A percentile compares a stretch with the other conserved stretches of the same genome.
Evolutionary conservation across 2,888 invertebrate genomes (phyloP).

Genomic region (Gari tellinella): DNA sequence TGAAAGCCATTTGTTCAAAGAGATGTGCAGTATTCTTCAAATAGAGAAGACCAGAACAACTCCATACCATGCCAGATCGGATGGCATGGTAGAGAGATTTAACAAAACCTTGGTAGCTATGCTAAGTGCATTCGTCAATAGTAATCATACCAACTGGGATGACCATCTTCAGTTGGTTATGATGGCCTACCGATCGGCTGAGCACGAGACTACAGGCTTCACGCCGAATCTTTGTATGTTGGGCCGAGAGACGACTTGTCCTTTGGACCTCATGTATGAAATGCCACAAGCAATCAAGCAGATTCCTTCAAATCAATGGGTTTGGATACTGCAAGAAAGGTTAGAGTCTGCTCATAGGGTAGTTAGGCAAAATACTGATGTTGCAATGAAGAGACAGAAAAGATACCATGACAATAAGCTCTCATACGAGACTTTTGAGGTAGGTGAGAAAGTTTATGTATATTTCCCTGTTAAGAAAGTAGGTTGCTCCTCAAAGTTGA

Average conservation of each 20-base stretch:
- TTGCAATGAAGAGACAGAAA: too few relatives aligned
- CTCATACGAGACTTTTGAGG: too few relatives aligned
- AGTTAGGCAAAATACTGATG: too few relatives aligned
- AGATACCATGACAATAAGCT: too few relatives aligned
- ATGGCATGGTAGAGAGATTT: conserved; percentile 40
- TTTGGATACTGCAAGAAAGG: conserved; percentile 32
- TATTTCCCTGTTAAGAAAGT: too few relatives aligned
- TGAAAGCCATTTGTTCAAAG: too few relatives aligned
- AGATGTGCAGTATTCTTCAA: too few relatives aligned
- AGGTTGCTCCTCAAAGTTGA: background rate
- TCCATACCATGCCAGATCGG: conserved; percentile 9
- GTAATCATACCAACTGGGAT: conserved; percentile 48
- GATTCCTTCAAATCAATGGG: conserved; percentile 32
- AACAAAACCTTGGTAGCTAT: conserved; percentile 22
- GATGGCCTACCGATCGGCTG: conserved; percentile 38
- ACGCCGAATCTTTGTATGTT: conserved; percentile 33
- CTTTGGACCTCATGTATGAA: conserved; percentile 24
- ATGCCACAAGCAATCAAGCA: conserved; percentile 15
- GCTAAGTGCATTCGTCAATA: conserved; percentile 34
- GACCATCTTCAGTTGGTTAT: conserved; percentile 27
- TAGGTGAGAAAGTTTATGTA: too few relatives aligned
- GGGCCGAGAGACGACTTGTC: conserved; percentile 26
- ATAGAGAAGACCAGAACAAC: too few relatives aligned
- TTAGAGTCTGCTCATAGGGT: conserved; percentile 21
- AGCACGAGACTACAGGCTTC: conserved; percentile 36